Base-by-base conservation (phyloP, 2,888 invertebrate species). In the Scaptomyza parva region DNA sequence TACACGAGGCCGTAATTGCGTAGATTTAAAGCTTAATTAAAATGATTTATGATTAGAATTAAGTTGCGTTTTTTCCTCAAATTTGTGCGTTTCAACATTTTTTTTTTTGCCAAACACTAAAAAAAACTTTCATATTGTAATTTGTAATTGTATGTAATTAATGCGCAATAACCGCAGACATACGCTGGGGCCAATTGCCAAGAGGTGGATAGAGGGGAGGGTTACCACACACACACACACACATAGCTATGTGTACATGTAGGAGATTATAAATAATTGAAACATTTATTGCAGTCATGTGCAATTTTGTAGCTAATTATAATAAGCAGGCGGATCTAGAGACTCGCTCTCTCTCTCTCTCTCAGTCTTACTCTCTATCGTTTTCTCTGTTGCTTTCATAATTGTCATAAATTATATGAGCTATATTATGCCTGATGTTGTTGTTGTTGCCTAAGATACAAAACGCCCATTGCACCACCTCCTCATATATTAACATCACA, bases 211-310 rank as follows among this genome's bases (percentile, higher is more conserved):
- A 9, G 9, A 9, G 28, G 55, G 39, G 64, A 47, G 64, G 68
- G 47, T 72, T 74, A 62, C 61, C 63, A 37, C 4, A 22, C 17
- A 26, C 17, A 48, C 18, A 50, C 11, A 33, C 24, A 44, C 2
- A 26, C 33, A 60, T 14, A 39, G n/a, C n/a, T n/a, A n/a, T n/a
- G n/a, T 33, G 20, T 3, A 12, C 24, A 14, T 50, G 52, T 43
- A 37, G 52, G 47, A n/a, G 73, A 73, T 81, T 81, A 83, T 76
- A 79, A 79, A 81, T 86, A 86, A 84, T 76, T 82, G 78, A 83
- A 77, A 78, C 84, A 82, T 86, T 85, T 85, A 86, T 85, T 85
- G 86, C 84, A 84, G 79, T 83, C 84, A 77, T 76, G 70, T 81
- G 83, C 81, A 86, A 83, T 86, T 76, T 83, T 77, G 79, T 70